These are phyloP conservation scores for Scaptomyza parva DNA, from an alignment of 2,888 invertebrate genomes.

Conservation along the genomic window DNA sequence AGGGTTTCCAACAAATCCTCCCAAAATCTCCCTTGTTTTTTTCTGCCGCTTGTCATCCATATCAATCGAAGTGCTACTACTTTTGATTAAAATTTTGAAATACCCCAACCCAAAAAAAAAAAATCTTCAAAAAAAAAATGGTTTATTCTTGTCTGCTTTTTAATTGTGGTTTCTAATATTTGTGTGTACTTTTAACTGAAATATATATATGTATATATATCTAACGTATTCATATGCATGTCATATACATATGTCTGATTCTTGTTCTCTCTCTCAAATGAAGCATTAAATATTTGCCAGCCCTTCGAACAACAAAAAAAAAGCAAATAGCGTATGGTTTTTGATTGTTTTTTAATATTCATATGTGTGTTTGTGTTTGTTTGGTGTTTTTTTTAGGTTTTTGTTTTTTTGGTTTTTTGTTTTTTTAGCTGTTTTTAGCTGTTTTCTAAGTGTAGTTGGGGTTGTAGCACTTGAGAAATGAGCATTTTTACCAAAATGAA, in stretches of 20 bases:
- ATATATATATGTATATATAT: conserved; percentile 6
- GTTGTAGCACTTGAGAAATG: conserved; percentile 72
- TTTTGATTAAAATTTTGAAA: conserved; percentile 80
- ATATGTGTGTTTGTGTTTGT: conserved; percentile 36
- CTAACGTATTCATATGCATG: conserved; percentile 37
- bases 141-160: conserved; percentile 38
- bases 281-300: conserved; percentile 73
- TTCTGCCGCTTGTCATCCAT: conserved; percentile 54
- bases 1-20: conserved; percentile 35
- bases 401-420: too few relatives aligned
- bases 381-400: conserved; percentile 2
- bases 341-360: conserved; percentile 74
- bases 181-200: conserved; percentile 11
- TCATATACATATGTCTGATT: conserved; percentile 63
- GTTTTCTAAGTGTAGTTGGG: too few relatives aligned
- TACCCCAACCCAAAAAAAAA: conserved; percentile 8
- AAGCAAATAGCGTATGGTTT: conserved; percentile 69
- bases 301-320: conserved; percentile 61
- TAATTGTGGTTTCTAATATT: conserved; percentile 79
- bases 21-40: too few relatives aligned
- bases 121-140: conserved; percentile 2
- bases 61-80: conserved; percentile 82
- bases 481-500: conserved; percentile 72
- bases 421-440: too few relatives aligned
- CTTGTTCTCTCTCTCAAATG: conserved; percentile 38